Conservation (phyloP, 2,797 vertebrate genomes). For the Lacerta agilis region DNA sequence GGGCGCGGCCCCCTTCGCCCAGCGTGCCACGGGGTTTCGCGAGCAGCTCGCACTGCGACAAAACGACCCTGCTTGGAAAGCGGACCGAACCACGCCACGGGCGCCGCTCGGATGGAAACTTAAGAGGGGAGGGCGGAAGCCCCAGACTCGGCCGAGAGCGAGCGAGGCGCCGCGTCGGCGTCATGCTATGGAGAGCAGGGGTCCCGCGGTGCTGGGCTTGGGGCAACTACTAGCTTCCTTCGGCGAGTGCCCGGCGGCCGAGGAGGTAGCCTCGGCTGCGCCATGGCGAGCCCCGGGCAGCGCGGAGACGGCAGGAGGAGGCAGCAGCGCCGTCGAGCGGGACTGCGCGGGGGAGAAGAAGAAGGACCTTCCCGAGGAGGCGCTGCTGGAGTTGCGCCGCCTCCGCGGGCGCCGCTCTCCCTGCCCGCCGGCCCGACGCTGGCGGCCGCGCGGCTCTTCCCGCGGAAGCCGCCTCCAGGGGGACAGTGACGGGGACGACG, state of each 20-base stretch:
- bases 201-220: constrained; percentile 12
- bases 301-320: neutral
- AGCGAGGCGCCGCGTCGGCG: neutral
- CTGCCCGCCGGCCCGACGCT: constrained; percentile 54
- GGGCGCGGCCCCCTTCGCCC: constrained; percentile 21
- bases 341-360: neutral
- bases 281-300: neutral
- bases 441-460: constrained; percentile 51
- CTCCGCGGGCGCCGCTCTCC: constrained; percentile 60
- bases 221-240: constrained; percentile 13
- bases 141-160: neutral
- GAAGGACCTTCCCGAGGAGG: neutral
- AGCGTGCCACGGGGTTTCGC: neutral
- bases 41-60: neutral
- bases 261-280: neutral
- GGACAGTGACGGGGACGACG: neutral
- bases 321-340: neutral
- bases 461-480: constrained; percentile 18
- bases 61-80: neutral
- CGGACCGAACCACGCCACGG: neutral
- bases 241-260: neutral
- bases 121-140: too few relatives aligned
- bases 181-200: constrained; percentile 43
- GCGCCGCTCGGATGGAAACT: neutral
- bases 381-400: constrained; percentile 44